Percentiles rank a stretch among this genome's conserved stretches.
Conservation (phyloP, 2,797 vertebrate species). For the Poecilia picta region DNA sequence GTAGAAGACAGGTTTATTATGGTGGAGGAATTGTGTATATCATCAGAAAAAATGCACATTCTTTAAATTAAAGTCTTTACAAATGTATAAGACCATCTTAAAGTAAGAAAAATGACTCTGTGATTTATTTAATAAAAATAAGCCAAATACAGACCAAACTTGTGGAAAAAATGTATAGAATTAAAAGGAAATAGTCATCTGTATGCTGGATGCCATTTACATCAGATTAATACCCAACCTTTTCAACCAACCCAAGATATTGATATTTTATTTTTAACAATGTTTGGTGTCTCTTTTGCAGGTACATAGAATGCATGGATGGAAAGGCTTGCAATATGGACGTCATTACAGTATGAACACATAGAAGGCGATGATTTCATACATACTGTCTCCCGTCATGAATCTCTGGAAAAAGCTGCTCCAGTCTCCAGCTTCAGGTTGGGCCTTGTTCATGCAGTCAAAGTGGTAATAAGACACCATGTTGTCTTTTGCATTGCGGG, state of each 20-base stretch:
- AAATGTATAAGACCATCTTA: not conserved
- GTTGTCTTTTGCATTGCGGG: constrained; percentile 89
- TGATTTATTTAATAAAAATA: not conserved
- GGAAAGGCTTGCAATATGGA: not conserved
- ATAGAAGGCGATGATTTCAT: not conserved
- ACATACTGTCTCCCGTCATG: constrained; percentile 72
- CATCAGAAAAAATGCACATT: not conserved
- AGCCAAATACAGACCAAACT: not conserved
- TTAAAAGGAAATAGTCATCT: not conserved
- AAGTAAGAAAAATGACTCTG: not conserved
- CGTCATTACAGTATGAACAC: not conserved
- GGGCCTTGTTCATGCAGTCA: constrained; percentile 79
- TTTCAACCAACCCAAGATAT: not conserved
- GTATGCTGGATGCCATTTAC: not conserved
- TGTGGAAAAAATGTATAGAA: not conserved
- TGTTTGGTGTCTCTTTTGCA: not conserved
- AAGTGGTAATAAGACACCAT: constrained; percentile 89
- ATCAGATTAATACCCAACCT: not conserved
- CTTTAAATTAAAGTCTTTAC: not conserved
- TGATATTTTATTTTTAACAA: not conserved
- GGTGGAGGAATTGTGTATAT: not conserved
- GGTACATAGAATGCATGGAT: not conserved
- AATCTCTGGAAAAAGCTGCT: constrained; percentile 69
- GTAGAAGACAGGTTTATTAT: not conserved
- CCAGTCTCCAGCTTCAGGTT: constrained; percentile 85